Percentiles rank a stretch among this genome's conserved stretches.
These are phyloP conservation scores for Ommatoiulus sabulosus DNA, from an alignment of 2,888 invertebrate species.

Conservation along the genomic window DNA sequence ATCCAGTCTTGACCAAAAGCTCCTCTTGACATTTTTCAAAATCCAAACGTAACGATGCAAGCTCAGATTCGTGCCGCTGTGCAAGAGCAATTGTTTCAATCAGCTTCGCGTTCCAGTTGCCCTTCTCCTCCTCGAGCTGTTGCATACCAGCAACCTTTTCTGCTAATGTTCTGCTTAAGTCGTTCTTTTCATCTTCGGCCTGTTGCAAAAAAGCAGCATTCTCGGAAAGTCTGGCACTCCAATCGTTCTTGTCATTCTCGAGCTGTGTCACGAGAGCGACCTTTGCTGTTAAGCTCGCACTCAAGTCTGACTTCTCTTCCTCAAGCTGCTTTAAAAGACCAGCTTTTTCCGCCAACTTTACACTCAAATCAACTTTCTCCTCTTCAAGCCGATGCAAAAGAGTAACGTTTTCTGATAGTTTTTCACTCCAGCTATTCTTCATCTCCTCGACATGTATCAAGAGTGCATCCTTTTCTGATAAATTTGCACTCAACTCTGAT, in stretches of 20 bases:
- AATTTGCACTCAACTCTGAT: background rate
- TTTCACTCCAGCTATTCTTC: background rate
- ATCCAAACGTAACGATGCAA: background rate
- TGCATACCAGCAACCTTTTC: background rate
- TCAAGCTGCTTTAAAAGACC: background rate
- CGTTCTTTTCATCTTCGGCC: background rate
- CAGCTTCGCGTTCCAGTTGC: background rate
- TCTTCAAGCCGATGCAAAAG: background rate
- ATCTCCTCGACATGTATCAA: background rate
- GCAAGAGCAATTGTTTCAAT: background rate
- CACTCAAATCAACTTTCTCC: background rate
- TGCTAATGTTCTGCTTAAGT: background rate
- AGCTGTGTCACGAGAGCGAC: background rate
- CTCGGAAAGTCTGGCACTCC: background rate
- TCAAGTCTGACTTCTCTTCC: background rate
- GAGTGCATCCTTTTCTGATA: background rate
- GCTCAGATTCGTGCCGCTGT: background rate
- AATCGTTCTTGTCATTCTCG: background rate
- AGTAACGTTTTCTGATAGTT: background rate
- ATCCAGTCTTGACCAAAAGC: background rate
- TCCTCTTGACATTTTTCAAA: background rate
- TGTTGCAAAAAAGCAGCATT: background rate
- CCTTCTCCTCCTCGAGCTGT: background rate
- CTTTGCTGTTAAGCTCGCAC: background rate
- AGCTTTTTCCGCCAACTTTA: background rate